Percentiles rank a stretch among this genome's conserved stretches.
Evolutionary conservation across 1,140 invertebrate genomes (phyloP).

Genomic region (Periplaneta americana): DNA sequence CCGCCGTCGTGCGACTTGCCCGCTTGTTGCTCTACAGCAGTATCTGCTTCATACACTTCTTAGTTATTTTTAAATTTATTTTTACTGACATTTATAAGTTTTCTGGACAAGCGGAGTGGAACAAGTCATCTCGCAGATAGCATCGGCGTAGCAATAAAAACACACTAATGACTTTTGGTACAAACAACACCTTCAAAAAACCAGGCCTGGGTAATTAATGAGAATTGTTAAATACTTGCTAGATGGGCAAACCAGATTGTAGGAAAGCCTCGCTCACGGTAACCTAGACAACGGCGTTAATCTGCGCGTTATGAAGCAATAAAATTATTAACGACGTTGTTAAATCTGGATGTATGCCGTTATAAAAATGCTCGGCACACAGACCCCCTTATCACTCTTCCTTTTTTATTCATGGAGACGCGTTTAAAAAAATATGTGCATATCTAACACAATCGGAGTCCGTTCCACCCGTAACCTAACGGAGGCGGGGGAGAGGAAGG

Average conservation of each 20-base stretch:
- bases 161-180: not conserved
- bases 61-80: not conserved
- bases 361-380: not conserved
- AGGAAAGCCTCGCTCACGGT: not conserved
- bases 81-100: not conserved
- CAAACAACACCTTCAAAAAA: not conserved
- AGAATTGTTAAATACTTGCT: not conserved
- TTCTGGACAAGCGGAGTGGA: not conserved
- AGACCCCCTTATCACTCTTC: no score
- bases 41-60: not conserved
- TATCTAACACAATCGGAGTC: not conserved
- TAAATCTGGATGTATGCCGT: not conserved
- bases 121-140: not conserved
- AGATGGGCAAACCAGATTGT: not conserved
- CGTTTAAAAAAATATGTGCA: not conserved
- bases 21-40: not conserved
- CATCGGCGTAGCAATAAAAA: not conserved
- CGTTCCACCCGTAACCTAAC: no score
- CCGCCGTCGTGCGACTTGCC: not conserved
- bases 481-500: not conserved
- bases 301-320: not conserved
- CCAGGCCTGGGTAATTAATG: not conserved
- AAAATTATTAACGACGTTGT: not conserved
- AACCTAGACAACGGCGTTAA: not conserved
- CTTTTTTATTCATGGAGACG: not conserved